These are phyloP conservation scores for Theretra japonica DNA, from an alignment of 2,888 invertebrate species.

Conservation along the genomic window DNA sequence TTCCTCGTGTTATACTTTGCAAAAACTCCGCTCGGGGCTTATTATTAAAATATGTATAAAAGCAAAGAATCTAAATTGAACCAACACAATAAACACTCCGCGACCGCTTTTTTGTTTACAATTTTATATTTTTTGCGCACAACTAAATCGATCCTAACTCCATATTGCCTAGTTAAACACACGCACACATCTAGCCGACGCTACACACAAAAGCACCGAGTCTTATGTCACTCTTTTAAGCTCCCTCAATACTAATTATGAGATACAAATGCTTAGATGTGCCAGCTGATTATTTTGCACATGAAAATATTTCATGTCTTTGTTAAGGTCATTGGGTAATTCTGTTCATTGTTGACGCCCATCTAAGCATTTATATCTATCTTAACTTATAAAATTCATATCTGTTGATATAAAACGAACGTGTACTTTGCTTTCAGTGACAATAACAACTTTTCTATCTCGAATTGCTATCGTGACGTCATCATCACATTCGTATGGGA, in stretches of 20 bases:
- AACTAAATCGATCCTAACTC: not conserved
- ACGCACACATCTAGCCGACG: constrained; percentile 24
- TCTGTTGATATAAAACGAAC: not conserved
- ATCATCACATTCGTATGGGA: not conserved
- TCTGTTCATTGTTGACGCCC: not conserved
- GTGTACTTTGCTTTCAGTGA: not conserved
- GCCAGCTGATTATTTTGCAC: not conserved
- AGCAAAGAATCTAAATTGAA: not conserved
- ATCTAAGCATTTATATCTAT: not conserved
- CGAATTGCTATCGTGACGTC: not conserved
- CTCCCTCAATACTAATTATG: not conserved
- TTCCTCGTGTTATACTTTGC: not conserved
- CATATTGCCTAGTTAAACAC: not conserved
- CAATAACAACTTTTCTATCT: not conserved
- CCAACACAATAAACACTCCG: not conserved
- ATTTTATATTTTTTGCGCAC: not conserved
- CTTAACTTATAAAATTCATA: not conserved
- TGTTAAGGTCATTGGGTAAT: too few relatives aligned
- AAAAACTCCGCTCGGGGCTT: not conserved
- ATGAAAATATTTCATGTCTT: not conserved
- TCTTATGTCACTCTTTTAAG: not conserved
- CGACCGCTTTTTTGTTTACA: not conserved
- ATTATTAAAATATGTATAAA: not conserved
- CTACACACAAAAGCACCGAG: constrained; percentile 18
- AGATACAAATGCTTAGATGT: not conserved